Percentiles rank a stretch among this genome's conserved stretches.
These are phyloP conservation scores for Cotesia chilonis DNA, from an alignment of 1,140 invertebrate genomes.

Conservation along the genomic window DNA sequence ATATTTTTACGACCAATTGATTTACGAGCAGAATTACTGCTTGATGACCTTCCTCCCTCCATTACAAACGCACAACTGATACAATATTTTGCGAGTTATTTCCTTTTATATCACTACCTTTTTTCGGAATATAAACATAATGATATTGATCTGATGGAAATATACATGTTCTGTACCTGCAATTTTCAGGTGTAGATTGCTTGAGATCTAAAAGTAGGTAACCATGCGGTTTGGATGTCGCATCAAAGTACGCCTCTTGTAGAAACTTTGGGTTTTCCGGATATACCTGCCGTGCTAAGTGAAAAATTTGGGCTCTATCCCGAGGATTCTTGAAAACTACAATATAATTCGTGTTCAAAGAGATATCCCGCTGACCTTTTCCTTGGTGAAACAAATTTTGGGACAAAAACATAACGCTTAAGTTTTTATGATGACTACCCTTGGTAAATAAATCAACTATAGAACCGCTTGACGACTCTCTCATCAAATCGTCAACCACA, in stretches of 20 bases:
- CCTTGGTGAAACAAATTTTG: background rate
- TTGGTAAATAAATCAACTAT: conserved; percentile 27
- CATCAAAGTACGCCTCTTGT: conserved; percentile 52
- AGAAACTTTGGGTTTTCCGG: conserved; percentile 46
- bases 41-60: too few relatives aligned
- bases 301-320: conserved; percentile 24
- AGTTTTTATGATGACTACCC: conserved; percentile 28
- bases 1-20: too few relatives aligned
- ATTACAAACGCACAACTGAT: too few relatives aligned
- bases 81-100: too few relatives aligned
- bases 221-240: conserved; percentile 48
- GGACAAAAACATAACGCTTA: conserved; percentile 4
- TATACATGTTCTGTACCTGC: too few relatives aligned
- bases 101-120: too few relatives aligned
- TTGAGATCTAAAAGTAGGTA: conserved; percentile 52
- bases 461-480: conserved; percentile 18
- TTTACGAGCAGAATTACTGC: too few relatives aligned
- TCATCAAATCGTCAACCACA: conserved; percentile 26
- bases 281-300: conserved; percentile 48
- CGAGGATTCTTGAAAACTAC: conserved; percentile 57
- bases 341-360: conserved; percentile 41
- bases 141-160: too few relatives aligned
- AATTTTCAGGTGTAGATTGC: too few relatives aligned
- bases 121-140: too few relatives aligned
- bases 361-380: background rate